Evolutionary conservation across 2,888 invertebrate genomes (phyloP).

Genomic region (Thumatha senex): DNA sequence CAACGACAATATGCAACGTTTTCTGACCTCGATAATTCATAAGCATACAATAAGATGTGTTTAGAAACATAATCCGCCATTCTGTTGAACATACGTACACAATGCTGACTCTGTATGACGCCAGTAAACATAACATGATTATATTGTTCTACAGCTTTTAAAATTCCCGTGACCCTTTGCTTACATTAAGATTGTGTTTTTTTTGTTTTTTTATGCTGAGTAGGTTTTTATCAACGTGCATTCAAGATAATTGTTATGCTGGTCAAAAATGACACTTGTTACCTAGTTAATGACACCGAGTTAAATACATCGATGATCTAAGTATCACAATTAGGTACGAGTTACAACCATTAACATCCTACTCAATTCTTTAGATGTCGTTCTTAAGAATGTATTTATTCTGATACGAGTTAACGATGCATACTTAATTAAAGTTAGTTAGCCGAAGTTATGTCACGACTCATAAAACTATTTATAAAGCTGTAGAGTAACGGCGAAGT

Average conservation of each 20-base stretch:
- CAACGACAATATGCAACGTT: slow-evolving; percentile 52
- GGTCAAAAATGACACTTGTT: slow-evolving; percentile 2
- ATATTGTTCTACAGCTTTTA: too few relatives aligned
- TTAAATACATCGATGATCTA: slow-evolving; percentile 3
- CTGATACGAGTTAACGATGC: neutral
- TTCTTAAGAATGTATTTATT: neutral
- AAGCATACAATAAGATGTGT: slow-evolving; percentile 35
- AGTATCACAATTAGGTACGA: neutral
- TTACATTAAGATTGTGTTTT: too few relatives aligned
- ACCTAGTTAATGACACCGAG: neutral
- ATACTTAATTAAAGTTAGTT: neutral
- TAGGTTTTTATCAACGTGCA: too few relatives aligned
- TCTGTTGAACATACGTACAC: slow-evolving; percentile 20
- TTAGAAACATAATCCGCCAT: slow-evolving; percentile 19
- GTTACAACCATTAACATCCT: neutral
- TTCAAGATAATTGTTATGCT: neutral
- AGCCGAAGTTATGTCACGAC: neutral
- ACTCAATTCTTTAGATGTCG: neutral
- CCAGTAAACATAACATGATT: too few relatives aligned
- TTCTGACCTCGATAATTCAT: slow-evolving; percentile 55
- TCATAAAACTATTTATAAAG: neutral
- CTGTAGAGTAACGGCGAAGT: neutral
- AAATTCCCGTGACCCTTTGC: too few relatives aligned
- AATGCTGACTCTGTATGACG: slow-evolving; percentile 1
- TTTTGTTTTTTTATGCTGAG: too few relatives aligned